Conservation (phyloP, 2,113 vertebrate species). For the Sclerurus mexicanus region DNA sequence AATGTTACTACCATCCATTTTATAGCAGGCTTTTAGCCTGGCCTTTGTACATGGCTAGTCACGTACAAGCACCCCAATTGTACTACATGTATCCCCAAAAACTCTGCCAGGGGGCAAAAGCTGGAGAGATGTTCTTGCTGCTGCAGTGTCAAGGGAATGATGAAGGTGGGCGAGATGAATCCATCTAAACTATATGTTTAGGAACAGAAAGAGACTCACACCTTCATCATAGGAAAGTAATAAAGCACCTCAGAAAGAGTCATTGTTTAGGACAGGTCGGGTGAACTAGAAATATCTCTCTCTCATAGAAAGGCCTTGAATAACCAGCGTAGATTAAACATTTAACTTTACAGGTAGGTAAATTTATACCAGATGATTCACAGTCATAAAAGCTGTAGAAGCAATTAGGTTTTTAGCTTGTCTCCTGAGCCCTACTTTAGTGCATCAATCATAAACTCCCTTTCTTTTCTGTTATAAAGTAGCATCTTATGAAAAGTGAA, state of each 20-base stretch:
- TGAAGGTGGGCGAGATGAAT: not conserved
- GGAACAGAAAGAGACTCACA: not conserved
- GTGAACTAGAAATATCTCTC: not conserved
- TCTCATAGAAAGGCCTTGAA: not conserved
- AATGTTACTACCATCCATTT: not conserved
- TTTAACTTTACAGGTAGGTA: not conserved
- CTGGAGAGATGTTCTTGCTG: not conserved
- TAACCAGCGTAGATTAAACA: not conserved
- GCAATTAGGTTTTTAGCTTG: conserved; percentile 15
- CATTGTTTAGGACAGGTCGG: not conserved
- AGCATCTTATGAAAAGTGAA: not conserved
- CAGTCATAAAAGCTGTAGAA: not conserved
- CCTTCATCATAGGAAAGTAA: not conserved
- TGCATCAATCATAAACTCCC: not conserved
- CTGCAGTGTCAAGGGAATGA: not conserved
- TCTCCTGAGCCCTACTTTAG: not conserved
- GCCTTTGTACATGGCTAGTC: not conserved
- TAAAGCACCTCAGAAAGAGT: not conserved
- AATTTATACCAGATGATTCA: conserved; percentile 11
- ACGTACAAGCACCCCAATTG: not conserved
- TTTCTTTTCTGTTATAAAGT: not conserved
- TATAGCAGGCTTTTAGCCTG: not conserved
- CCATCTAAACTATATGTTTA: not conserved
- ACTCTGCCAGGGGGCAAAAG: not conserved
- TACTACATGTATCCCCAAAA: not conserved